These are phyloP conservation scores for Ceryle rudis DNA, from an alignment of 2,797 vertebrate species.

Conservation along the genomic window DNA sequence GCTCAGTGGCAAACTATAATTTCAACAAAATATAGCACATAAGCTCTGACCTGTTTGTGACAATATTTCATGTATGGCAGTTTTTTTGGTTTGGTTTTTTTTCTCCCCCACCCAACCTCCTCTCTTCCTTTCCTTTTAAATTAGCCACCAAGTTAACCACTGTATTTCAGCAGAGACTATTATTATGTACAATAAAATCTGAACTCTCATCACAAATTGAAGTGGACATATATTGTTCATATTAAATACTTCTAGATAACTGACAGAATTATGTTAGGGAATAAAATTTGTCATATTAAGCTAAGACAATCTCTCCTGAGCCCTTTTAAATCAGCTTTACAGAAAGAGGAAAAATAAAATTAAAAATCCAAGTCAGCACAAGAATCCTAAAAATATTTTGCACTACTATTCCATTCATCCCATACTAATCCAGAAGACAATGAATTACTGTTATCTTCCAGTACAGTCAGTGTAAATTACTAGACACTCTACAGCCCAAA, in stretches of 20 bases:
- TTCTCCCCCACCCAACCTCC: background rate
- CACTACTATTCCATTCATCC: background rate
- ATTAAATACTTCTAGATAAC: background rate
- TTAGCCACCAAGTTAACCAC: background rate
- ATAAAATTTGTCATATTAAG: background rate
- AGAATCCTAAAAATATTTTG: background rate
- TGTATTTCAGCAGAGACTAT: background rate
- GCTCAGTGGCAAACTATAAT: background rate
- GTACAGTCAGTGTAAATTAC: background rate
- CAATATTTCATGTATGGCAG: background rate
- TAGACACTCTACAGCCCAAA: background rate
- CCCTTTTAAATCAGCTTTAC: background rate
- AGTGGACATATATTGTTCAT: background rate
- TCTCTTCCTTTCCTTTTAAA: background rate
- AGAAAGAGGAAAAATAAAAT: fast-evolving
- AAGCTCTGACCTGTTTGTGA: background rate
- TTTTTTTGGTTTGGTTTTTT: background rate
- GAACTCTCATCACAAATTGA: background rate
- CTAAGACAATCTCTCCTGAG: background rate
- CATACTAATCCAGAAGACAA: background rate
- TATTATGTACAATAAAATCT: background rate
- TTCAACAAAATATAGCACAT: background rate
- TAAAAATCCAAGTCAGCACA: background rate
- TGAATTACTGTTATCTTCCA: background rate
- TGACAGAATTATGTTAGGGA: background rate